Percentiles rank a stretch among this genome's conserved stretches.
Conservation (phyloP, 1,140 invertebrate species). For the Proales similis region DNA sequence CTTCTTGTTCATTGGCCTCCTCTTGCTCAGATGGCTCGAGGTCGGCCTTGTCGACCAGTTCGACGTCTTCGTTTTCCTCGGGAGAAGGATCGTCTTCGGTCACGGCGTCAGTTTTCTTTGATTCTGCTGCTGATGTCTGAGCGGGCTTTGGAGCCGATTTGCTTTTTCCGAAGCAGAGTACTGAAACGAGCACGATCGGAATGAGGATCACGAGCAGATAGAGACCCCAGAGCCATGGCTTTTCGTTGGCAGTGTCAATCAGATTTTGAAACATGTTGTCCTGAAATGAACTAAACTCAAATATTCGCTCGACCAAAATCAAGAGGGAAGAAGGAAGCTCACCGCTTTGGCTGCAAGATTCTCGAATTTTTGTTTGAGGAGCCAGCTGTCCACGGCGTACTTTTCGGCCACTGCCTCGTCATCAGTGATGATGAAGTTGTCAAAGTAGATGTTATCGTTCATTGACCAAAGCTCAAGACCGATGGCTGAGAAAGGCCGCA, state of each 20-base stretch:
- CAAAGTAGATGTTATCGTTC: slow-evolving; percentile 76
- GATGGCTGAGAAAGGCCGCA: slow-evolving; percentile 60
- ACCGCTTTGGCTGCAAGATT: slow-evolving; percentile 43
- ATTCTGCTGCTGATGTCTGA: slow-evolving; percentile 48
- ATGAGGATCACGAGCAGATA: slow-evolving; percentile 73
- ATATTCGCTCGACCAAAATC: slow-evolving; percentile 4
- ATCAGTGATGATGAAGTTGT: slow-evolving; percentile 88
- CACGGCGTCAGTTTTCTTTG: slow-evolving; percentile 61
- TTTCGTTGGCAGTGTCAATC: slow-evolving; percentile 71
- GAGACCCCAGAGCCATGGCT: slow-evolving; percentile 82
- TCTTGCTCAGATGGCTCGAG: slow-evolving; percentile 39
- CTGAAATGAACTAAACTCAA: slow-evolving; percentile 39
- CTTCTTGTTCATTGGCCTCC: slow-evolving; percentile 33
- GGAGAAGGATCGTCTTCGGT: slow-evolving; percentile 51
- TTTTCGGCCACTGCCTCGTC: slow-evolving; percentile 67
- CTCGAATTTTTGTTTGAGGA: slow-evolving; percentile 67
- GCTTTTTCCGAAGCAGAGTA: slow-evolving; percentile 60
- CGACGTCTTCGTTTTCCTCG: slow-evolving; percentile 37
- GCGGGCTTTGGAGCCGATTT: slow-evolving; percentile 39
- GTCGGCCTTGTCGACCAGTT: slow-evolving; percentile 46
- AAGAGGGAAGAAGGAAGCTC: slow-evolving; percentile 33
- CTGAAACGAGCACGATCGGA: slow-evolving; percentile 68
- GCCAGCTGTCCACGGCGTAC: slow-evolving; percentile 76
- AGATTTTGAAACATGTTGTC: slow-evolving; percentile 49
- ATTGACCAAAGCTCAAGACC: slow-evolving; percentile 97